These are phyloP conservation scores for Pyrrhura leucotis DNA, from an alignment of 2,797 vertebrate genomes.

Conservation along the genomic window DNA sequence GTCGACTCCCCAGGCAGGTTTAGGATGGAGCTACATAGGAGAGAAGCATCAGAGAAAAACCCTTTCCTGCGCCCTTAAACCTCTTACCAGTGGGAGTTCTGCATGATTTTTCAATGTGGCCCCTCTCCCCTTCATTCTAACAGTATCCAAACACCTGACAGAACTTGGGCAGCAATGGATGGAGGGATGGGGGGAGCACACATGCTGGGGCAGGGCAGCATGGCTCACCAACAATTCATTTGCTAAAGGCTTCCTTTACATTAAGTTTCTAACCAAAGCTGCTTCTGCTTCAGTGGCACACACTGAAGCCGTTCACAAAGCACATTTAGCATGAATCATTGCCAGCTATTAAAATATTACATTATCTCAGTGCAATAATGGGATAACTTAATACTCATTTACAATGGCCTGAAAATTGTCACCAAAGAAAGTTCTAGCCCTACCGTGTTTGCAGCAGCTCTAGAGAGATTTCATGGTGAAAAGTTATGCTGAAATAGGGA, in stretches of 20 bases:
- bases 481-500: not conserved
- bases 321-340: constrained; percentile 40
- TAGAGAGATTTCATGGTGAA: not conserved
- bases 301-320: constrained; percentile 51
- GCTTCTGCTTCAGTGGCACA: constrained; percentile 10
- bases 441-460: not conserved
- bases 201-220: not conserved
- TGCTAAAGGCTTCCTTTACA: not conserved
- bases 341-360: constrained; percentile 58
- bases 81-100: not conserved
- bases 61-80: not conserved
- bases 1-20: constrained; percentile 97
- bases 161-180: not conserved
- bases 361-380: constrained; percentile 54
- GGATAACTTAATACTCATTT: constrained; percentile 57
- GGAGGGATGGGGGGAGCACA: not conserved
- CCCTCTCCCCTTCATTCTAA: not conserved
- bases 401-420: not conserved
- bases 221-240: not conserved
- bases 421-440: constrained; percentile 21
- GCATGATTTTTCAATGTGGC: rapidly evolving
- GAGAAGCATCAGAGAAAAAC: not conserved
- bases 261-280: not conserved
- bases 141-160: rapidly evolving
- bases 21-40: constrained; percentile 88